phyloP scores from a whole-genome alignment of 2,888 invertebrate species.

The Augochlorella aurata region DNA sequence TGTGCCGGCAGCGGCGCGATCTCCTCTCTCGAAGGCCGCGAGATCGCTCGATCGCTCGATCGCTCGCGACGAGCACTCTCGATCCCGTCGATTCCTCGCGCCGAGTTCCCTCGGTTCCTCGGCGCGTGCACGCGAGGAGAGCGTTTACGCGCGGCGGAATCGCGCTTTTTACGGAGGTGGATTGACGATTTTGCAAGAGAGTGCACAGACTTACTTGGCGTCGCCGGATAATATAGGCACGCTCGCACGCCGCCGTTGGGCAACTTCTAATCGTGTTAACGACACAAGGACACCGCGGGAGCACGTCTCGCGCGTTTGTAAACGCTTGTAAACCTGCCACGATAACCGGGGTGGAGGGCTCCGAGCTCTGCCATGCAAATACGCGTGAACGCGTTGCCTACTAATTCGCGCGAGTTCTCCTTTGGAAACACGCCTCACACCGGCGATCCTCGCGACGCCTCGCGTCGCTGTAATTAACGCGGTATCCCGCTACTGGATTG shows the following conservation, averaged over 20 bases:
- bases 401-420: slow-evolving; percentile 30
- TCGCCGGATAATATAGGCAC: slow-evolving; percentile 63
- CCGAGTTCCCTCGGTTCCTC: background rate
- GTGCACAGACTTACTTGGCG: slow-evolving; percentile 58
- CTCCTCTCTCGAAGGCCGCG: slow-evolving; percentile 32
- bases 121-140: slow-evolving; percentile 28
- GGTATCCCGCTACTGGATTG: no score
- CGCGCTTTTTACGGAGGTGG: slow-evolving; percentile 68
- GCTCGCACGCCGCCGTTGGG: slow-evolving; percentile 60
- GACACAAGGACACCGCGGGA: slow-evolving; percentile 67
- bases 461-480: slow-evolving; percentile 22
- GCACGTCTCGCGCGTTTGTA: slow-evolving; percentile 57
- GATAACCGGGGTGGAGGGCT: slow-evolving; percentile 23
- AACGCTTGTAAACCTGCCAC: slow-evolving; percentile 40
- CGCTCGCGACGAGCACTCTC: slow-evolving; percentile 24
- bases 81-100: background rate
- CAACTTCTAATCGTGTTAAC: slow-evolving; percentile 72
- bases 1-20: background rate
- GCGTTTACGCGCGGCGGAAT: slow-evolving; percentile 30
- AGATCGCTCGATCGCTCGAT: slow-evolving; percentile 32
- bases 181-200: slow-evolving; percentile 65
- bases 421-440: slow-evolving; percentile 27
- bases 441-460: background rate
- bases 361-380: slow-evolving; percentile 36
- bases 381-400: slow-evolving; percentile 10